Evolutionary conservation across 2,113 vertebrate species (phyloP), one percentile per base, ranked within the genome.

Genomic region (Alligator mississippiensis): DNA sequence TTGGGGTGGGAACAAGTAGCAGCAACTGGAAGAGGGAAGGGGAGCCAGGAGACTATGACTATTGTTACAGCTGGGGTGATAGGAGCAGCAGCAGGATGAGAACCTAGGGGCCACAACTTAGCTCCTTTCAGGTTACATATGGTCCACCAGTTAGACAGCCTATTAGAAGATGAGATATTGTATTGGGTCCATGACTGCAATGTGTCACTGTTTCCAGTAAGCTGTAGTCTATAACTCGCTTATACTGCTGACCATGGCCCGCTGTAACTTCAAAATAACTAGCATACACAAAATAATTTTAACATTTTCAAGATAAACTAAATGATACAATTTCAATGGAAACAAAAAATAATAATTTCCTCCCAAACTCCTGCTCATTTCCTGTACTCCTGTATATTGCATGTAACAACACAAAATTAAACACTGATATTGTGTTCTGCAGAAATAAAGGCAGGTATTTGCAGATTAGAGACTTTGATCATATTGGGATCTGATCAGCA

Each of bases 311-410:
- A 47, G 68, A 61, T 90, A 59, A 93, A 78, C 14, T 61, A 28
- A 89, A 80, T 92, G 90, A 72, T 80, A 85, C 14, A 78, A 66
- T 78, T 68, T 5, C 1, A 2, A 66, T 19, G 12, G 28, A 3
- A 17, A 68, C 22, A 76, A 68, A 77, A 72, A 62, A 89, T 94
- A 92, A 75, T 89, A 93, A 97, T 93, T 94, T 97, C 90, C 80
- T 89, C 21, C 77, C 82, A 88, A 92, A 72, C 5, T 61, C 17
- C 17, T 80, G 11, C 64, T 90, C n/a, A 30, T 75, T 59, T 97
- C 81, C 58, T 80, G 14, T 85, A 54, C 91, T 90, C 75, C 93
- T 90, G 47, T 72, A 19, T 27, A 47, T 72, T 63, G 9, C n/a
- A 74, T 81, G 28, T 77, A 95, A 79, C 28, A 95, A 57, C 58